Conservation (phyloP, 2,888 invertebrate species). For the Tethea ocularis region DNA sequence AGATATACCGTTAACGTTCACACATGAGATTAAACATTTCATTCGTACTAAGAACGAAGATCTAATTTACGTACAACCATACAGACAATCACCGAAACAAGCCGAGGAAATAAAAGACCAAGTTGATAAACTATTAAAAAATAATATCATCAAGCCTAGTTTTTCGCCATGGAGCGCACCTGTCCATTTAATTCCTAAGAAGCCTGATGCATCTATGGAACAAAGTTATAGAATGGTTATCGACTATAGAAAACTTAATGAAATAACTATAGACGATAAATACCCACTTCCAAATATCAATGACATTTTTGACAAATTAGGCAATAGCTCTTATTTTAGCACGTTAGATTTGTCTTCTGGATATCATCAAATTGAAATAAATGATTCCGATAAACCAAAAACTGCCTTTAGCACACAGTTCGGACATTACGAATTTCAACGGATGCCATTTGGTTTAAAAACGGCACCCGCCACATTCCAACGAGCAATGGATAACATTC, state of each 20-base stretch:
- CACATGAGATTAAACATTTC: constrained; percentile 21
- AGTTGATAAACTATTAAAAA: constrained; percentile 11
- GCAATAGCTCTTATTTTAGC: background rate
- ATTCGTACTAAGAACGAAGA: constrained; percentile 22
- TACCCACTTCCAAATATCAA: constrained; percentile 15
- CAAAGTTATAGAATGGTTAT: constrained; percentile 6
- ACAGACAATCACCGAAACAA: constrained; percentile 16
- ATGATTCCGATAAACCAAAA: background rate
- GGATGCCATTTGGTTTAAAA: background rate
- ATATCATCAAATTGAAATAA: background rate
- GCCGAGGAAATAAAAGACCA: constrained; percentile 12
- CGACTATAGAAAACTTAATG: constrained; percentile 2
- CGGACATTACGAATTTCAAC: background rate
- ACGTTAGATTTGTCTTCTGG: background rate
- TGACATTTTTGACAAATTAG: constrained; percentile 29
- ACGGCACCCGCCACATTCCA: background rate
- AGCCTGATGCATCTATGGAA: constrained; percentile 7
- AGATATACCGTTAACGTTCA: constrained; percentile 15
- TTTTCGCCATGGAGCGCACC: constrained; percentile 10
- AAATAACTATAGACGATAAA: constrained; percentile 11
- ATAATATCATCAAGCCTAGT: constrained; percentile 1
- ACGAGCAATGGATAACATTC: background rate
- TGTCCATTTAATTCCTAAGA: constrained; percentile 6
- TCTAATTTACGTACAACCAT: constrained; percentile 16
- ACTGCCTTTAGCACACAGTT: background rate